phyloP scores from a whole-genome alignment of 2,888 invertebrate genomes.

The Sphecodes monilicornis region DNA sequence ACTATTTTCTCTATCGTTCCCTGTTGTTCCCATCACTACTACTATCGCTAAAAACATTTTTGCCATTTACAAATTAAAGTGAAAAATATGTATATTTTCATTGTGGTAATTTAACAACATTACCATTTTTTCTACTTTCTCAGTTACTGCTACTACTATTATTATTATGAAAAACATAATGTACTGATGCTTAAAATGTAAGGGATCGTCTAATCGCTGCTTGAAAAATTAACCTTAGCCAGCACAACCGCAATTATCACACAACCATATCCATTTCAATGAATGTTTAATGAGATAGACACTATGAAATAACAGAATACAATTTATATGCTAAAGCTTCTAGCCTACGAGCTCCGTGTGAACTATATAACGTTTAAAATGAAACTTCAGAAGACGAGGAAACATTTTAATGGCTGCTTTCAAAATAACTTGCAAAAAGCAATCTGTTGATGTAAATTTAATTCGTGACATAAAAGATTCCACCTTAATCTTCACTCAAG shows the following conservation, averaged over 20 bases:
- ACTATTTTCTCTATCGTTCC: too few relatives aligned
- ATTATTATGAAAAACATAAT: not conserved
- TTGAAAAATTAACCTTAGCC: not conserved
- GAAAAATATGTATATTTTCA: too few relatives aligned
- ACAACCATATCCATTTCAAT: slow-evolving; percentile 1
- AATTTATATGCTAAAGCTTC: slow-evolving; percentile 7
- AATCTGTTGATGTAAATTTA: not conserved
- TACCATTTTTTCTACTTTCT: too few relatives aligned
- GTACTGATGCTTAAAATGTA: not conserved
- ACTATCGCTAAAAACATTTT: too few relatives aligned
- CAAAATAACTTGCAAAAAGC: not conserved
- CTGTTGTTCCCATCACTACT: too few relatives aligned
- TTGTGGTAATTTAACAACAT: too few relatives aligned
- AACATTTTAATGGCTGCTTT: not conserved
- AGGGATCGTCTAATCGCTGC: not conserved
- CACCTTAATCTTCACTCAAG: not conserved
- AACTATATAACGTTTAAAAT: not conserved
- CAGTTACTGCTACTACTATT: too few relatives aligned
- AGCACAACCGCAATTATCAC: not conserved
- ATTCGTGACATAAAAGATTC: not conserved
- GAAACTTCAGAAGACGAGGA: not conserved
- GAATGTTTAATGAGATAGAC: not conserved
- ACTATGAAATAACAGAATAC: not conserved
- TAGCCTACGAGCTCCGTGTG: not conserved
- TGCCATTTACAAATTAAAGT: too few relatives aligned